Percentiles rank a stretch among this genome's conserved stretches.
phyloP scores from a whole-genome alignment of 2,797 vertebrate genomes.

The Trematomus bernacchii region DNA sequence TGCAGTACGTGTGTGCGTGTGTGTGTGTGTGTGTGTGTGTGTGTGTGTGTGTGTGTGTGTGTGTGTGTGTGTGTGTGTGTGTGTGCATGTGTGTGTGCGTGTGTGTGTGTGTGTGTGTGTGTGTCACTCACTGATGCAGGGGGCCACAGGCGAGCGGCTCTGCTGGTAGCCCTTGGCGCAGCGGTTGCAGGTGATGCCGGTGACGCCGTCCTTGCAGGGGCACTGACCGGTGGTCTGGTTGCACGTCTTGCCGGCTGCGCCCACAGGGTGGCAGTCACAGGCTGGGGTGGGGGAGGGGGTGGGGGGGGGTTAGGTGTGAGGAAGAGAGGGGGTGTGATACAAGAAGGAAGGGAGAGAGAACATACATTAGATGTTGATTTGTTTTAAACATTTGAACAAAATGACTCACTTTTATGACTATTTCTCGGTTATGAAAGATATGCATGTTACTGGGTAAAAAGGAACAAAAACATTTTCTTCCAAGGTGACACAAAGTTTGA shows the following conservation, averaged over 20 bases:
- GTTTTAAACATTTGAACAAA: constrained; percentile 10
- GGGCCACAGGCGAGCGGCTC: constrained; percentile 96
- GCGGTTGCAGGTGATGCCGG: constrained; percentile 97
- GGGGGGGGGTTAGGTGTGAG: constrained; percentile 36
- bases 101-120: neutral
- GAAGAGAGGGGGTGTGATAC: neutral
- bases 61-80: neutral
- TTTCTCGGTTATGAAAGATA: neutral
- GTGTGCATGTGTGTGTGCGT: neutral
- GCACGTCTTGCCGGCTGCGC: constrained; percentile 96
- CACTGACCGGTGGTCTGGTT: constrained; percentile 98
- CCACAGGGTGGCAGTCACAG: constrained; percentile 97
- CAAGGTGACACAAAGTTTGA: neutral
- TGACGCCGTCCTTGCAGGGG: constrained; percentile 97
- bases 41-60: neutral
- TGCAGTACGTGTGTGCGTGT: neutral
- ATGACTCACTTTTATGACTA: neutral
- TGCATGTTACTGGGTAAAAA: neutral
- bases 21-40: neutral
- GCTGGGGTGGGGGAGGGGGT: constrained; percentile 48
- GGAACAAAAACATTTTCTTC: too few species aligned
- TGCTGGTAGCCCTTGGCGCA: constrained; percentile 99
- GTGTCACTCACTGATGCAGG: constrained; percentile 92
- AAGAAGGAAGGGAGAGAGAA: constrained; percentile 17
- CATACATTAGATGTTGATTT: constrained; percentile 7